These are phyloP conservation scores for Dolichoris vasculosae DNA, from an alignment of 1,140 invertebrate species.

Conservation along the genomic window DNA sequence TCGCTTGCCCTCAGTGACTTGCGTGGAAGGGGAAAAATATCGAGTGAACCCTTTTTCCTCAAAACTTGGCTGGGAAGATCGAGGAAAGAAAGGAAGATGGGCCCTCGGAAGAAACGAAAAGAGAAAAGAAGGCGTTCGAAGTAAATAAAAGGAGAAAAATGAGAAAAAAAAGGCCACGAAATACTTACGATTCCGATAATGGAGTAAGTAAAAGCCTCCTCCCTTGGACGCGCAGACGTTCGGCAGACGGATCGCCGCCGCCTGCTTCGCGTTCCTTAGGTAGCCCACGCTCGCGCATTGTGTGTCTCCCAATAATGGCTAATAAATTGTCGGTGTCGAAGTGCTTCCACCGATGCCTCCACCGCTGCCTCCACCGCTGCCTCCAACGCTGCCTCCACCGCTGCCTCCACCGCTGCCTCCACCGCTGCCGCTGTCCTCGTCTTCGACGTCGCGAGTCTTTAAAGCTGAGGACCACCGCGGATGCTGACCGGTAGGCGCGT, in stretches of 20 bases:
- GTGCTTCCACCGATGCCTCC: conserved; percentile 53
- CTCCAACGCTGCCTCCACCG: background rate
- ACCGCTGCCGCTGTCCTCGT: too few species aligned
- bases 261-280: conserved; percentile 18
- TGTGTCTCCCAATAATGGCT: conserved; percentile 69
- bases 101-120: background rate
- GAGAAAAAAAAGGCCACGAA: background rate
- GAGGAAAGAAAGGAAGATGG: too few species aligned
- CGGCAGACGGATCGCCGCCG: conserved; percentile 31
- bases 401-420: conserved; percentile 46
- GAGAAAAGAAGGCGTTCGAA: too few species aligned
- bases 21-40: too few species aligned
- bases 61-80: background rate
- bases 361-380: conserved; percentile 48
- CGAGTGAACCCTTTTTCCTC: too few species aligned
- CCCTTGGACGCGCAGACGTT: conserved; percentile 23
- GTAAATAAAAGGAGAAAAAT: background rate
- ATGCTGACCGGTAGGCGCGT: background rate
- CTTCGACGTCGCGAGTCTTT: conserved; percentile 26
- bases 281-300: conserved; percentile 58
- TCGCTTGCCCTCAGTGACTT: too few species aligned
- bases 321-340: conserved; percentile 70
- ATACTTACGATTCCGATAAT: conserved; percentile 33
- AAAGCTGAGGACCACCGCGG: conserved; percentile 60
- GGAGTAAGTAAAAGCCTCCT: background rate